These are phyloP conservation scores for Digitonthophagus gazella DNA, from an alignment of 2,888 invertebrate species.

Conservation along the genomic window DNA sequence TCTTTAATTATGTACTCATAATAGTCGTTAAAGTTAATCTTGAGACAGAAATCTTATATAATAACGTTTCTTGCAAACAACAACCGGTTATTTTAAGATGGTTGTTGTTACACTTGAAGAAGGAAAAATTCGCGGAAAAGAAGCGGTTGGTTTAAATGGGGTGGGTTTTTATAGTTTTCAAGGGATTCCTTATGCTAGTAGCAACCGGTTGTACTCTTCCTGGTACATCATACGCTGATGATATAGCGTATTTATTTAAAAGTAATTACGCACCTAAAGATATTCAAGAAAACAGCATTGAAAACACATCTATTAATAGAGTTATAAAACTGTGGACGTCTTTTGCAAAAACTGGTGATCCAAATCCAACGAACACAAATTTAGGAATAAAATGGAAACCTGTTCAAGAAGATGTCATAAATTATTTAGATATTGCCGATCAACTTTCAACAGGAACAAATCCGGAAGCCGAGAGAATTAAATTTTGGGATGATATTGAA, in stretches of 20 bases:
- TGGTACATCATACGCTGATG: conserved; percentile 36
- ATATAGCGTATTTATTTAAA: conserved; percentile 38
- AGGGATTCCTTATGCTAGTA: neutral
- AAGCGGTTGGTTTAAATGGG: neutral
- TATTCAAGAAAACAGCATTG: conserved; percentile 34
- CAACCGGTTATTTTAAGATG: neutral
- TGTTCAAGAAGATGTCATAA: conserved; percentile 28
- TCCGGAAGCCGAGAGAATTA: conserved; percentile 32
- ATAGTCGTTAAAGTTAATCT: too few species aligned
- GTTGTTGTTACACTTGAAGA: neutral
- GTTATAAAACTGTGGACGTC: conserved; percentile 41
- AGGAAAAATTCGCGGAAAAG: neutral
- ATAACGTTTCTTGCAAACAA: neutral
- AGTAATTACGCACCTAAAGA: conserved; percentile 30
- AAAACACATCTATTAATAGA: conserved; percentile 36
- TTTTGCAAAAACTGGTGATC: conserved; percentile 38
- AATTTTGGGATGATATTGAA: conserved; percentile 34
- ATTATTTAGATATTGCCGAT: conserved; percentile 33
- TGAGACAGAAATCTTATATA: too few species aligned
- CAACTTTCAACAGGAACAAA: conserved; percentile 25
- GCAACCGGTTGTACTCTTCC: too few species aligned
- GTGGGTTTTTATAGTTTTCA: neutral
- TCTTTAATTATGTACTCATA: too few species aligned
- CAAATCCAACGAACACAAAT: conserved; percentile 22
- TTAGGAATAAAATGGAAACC: conserved; percentile 30